Evolutionary conservation across 2,797 vertebrate genomes (phyloP).

Genomic region (Dermochelys coriacea): DNA sequence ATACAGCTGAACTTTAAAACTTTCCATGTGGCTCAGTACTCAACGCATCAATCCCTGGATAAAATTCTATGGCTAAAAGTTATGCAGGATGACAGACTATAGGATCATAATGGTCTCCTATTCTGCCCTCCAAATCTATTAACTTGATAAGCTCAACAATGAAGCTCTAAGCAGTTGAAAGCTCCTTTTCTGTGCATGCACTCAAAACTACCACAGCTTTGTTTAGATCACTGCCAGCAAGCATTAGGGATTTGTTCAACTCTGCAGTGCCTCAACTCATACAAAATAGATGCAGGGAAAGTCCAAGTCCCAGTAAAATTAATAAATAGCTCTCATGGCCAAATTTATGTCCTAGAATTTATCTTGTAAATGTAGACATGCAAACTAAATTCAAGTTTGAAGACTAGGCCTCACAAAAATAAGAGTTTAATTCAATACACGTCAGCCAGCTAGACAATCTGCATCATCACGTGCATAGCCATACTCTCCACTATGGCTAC

Average conservation of each 20-base stretch:
- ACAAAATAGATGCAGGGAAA: neutral
- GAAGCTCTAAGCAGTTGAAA: neutral
- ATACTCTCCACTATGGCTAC: neutral
- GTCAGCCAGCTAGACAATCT: neutral
- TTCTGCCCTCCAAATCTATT: neutral
- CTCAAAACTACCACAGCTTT: neutral
- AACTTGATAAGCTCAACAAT: neutral
- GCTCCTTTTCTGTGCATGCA: neutral
- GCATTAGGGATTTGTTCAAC: neutral
- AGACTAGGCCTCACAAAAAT: neutral
- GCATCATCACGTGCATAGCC: neutral
- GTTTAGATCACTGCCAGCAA: neutral
- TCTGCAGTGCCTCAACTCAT: neutral
- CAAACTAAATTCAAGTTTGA: neutral
- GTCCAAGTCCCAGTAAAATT: neutral
- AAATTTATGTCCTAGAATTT: neutral
- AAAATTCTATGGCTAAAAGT: neutral
- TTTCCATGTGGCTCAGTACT: neutral
- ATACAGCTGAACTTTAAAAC: neutral
- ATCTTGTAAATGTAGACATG: neutral
- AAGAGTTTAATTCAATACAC: neutral
- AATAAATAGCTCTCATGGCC: neutral
- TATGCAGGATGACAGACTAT: neutral
- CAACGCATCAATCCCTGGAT: neutral
- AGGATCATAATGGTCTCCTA: neutral